These are phyloP conservation scores for Aegithalos caudatus DNA, from an alignment of 2,113 vertebrate species.

Conservation along the genomic window DNA sequence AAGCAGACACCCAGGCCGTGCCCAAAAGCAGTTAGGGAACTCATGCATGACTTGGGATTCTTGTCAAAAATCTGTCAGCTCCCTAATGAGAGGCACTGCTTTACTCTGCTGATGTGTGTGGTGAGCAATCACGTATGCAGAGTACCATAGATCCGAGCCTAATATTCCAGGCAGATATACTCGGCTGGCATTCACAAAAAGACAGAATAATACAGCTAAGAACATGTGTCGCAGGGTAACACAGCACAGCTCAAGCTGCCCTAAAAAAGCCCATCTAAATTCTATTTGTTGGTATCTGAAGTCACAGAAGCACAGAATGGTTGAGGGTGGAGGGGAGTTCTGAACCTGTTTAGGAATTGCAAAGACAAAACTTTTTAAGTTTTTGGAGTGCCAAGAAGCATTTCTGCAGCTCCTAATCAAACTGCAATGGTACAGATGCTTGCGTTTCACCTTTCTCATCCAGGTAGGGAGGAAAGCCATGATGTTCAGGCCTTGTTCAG, in stretches of 20 bases:
- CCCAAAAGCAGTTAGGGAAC: background rate
- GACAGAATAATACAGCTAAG: background rate
- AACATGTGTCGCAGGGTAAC: background rate
- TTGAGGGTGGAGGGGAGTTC: background rate
- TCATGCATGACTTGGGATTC: background rate
- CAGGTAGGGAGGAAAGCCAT: background rate
- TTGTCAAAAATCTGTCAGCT: background rate
- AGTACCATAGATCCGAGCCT: background rate
- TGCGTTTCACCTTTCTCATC: background rate
- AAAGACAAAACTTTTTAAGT: background rate
- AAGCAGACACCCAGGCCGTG: background rate
- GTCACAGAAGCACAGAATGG: background rate
- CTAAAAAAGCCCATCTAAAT: background rate
- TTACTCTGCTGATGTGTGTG: background rate
- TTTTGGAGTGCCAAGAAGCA: background rate
- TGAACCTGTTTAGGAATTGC: background rate
- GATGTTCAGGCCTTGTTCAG: background rate
- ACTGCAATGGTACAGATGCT: background rate
- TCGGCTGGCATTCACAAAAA: background rate
- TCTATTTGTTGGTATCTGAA: background rate
- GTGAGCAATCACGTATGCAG: background rate
- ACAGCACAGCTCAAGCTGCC: background rate
- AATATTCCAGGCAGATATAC: background rate
- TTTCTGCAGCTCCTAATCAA: background rate
- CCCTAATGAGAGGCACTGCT: background rate